Percentiles rank a stretch among this genome's conserved stretches.
These are phyloP conservation scores for Perccottus glenii DNA, from an alignment of 2,113 vertebrate genomes.

Conservation along the genomic window DNA sequence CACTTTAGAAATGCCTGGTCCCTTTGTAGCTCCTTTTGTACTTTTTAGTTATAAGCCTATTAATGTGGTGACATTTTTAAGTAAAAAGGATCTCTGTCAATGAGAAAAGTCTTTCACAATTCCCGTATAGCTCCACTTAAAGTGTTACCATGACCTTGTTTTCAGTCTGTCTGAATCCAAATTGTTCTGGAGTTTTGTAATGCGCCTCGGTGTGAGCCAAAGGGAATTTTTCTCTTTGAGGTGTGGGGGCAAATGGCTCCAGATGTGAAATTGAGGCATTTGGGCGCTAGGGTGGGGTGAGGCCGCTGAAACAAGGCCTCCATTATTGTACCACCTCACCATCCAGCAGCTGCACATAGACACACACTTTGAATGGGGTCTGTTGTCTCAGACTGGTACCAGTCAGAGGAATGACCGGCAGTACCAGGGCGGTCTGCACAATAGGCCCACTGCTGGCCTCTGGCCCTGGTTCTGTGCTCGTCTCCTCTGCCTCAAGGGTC, in stretches of 20 bases:
- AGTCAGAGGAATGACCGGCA: slow-evolving; percentile 49
- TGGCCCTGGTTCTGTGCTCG: slow-evolving; percentile 48
- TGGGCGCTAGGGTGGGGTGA: slow-evolving; percentile 50
- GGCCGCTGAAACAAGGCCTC: slow-evolving; percentile 70
- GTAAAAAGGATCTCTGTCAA: not conserved
- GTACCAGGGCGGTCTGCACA: slow-evolving; percentile 71
- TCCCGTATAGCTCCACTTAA: not conserved
- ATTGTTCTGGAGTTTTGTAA: slow-evolving; percentile 43
- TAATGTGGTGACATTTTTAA: no score
- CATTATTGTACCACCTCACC: slow-evolving; percentile 54
- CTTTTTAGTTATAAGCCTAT: no score
- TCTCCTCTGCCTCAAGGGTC: slow-evolving; percentile 57
- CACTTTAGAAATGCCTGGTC: no score
- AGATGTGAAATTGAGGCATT: slow-evolving; percentile 70
- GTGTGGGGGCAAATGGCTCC: slow-evolving; percentile 67
- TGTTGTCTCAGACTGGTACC: slow-evolving; percentile 77
- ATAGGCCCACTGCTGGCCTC: slow-evolving; percentile 63
- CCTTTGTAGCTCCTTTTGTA: no score
- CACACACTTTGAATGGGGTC: slow-evolving; percentile 62
- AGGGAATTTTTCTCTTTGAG: slow-evolving; percentile 63
- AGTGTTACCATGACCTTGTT: slow-evolving; percentile 11
- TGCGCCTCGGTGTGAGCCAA: slow-evolving; percentile 19
- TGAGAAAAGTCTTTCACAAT: not conserved
- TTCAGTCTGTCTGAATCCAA: slow-evolving; percentile 23
- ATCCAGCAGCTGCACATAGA: slow-evolving; percentile 69